Percentiles rank a stretch among this genome's conserved stretches.
These are phyloP conservation scores for Pissodes strobi DNA, from an alignment of 1,140 invertebrate genomes.

Conservation along the genomic window DNA sequence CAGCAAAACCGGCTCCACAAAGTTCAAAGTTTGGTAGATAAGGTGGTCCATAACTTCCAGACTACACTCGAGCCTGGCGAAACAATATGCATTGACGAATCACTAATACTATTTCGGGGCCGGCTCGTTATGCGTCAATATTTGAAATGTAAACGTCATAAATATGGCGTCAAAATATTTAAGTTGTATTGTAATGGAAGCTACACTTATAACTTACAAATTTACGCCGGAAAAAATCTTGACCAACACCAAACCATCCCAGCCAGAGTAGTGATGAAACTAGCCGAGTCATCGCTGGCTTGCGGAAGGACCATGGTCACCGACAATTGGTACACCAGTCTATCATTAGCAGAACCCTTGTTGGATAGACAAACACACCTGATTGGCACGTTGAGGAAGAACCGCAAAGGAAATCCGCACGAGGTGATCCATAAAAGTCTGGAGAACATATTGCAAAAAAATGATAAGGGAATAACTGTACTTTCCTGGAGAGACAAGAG, in stretches of 20 bases:
- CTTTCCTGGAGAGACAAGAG: neutral
- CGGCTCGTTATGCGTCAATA: slow-evolving; percentile 36
- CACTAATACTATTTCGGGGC: slow-evolving; percentile 51
- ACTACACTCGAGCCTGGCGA: too few species aligned
- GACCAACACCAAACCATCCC: slow-evolving; percentile 29
- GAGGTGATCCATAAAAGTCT: neutral
- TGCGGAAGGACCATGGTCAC: slow-evolving; percentile 50
- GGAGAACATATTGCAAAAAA: too few species aligned
- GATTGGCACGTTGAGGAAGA: slow-evolving; percentile 47
- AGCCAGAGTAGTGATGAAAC: slow-evolving; percentile 34
- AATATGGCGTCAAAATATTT: too few species aligned
- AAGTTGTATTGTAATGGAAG: slow-evolving; percentile 41
- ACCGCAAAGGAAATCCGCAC: slow-evolving; percentile 18
- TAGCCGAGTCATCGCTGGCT: slow-evolving; percentile 39
- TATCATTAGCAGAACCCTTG: slow-evolving; percentile 46
- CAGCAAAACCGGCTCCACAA: too few species aligned
- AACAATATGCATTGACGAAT: slow-evolving; percentile 53
- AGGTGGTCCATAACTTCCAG: too few species aligned
- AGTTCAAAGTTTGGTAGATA: too few species aligned
- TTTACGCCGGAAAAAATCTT: slow-evolving; percentile 44
- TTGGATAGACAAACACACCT: slow-evolving; percentile 34
- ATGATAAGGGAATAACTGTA: too few species aligned
- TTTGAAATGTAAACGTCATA: slow-evolving; percentile 10
- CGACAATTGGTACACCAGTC: slow-evolving; percentile 56
- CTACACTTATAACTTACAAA: slow-evolving; percentile 44